phyloP scores from a whole-genome alignment of 2,113 vertebrate genomes.

The Mionectes macconnelli region DNA sequence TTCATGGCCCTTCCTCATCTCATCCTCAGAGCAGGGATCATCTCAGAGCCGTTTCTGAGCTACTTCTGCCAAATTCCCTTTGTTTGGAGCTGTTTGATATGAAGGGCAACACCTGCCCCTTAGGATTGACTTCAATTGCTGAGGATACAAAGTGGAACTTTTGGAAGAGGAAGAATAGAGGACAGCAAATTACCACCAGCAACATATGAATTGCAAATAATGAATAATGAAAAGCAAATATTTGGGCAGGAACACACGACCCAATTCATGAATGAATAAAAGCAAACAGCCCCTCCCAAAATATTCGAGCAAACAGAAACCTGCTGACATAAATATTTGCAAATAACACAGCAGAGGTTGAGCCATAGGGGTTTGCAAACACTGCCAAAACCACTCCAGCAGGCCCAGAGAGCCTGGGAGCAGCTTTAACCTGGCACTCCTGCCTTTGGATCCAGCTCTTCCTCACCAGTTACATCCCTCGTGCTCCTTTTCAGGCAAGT shows the following conservation, averaged over 20 bases:
- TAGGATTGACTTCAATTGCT: not conserved
- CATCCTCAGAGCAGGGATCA: not conserved
- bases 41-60: not conserved
- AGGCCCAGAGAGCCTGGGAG: not conserved
- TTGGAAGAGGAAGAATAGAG: not conserved
- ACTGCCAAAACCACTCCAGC: not conserved
- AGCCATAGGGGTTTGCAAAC: not conserved
- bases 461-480: not conserved
- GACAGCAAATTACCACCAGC: not conserved
- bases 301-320: conserved; percentile 2
- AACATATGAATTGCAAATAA: not conserved
- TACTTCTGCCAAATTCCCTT: not conserved
- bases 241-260: not conserved
- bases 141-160: not conserved
- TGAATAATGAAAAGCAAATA: conserved; percentile 20
- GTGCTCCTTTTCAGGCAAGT: not conserved
- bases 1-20: not conserved
- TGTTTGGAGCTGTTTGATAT: not conserved
- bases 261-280: not conserved
- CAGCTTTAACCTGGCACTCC: not conserved
- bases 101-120: not conserved
- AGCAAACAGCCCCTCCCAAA: conserved; percentile 2
- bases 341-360: not conserved
- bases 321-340: not conserved
- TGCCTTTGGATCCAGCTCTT: not conserved